A percentile compares a stretch with the other conserved stretches of the same genome.
These are phyloP conservation scores for Pedicia rivosa DNA, from an alignment of 2,888 invertebrate genomes.

Conservation along the genomic window DNA sequence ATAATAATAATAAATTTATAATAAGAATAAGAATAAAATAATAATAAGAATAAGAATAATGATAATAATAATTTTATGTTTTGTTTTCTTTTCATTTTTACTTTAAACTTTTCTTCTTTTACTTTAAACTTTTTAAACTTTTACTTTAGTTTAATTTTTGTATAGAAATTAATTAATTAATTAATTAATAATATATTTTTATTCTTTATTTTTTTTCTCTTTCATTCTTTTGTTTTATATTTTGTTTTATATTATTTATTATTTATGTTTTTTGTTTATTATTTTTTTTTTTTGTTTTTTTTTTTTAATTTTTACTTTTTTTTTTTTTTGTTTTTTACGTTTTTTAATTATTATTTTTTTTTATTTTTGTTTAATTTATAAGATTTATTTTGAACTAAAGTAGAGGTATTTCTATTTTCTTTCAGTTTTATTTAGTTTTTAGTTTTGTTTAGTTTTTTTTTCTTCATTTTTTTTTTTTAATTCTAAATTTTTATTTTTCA, in stretches of 20 bases:
- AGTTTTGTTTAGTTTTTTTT: slow-evolving; percentile 5
- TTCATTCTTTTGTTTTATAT: not conserved
- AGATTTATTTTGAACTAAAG: slow-evolving; percentile 29
- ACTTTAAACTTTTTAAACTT: too few relatives aligned
- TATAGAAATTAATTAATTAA: too few relatives aligned
- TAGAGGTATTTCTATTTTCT: slow-evolving; percentile 34
- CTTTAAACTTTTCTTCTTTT: too few relatives aligned
- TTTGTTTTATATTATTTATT: slow-evolving; percentile 2
- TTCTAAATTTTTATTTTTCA: slow-evolving; percentile 3
- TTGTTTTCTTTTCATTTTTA: too few relatives aligned
- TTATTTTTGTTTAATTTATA: slow-evolving; percentile 7
- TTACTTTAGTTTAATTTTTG: too few relatives aligned
- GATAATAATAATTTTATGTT: too few relatives aligned
- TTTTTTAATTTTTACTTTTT: slow-evolving; percentile 33
- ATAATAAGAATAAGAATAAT: too few relatives aligned
- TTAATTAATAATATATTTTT: too few relatives aligned
- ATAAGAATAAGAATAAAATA: too few relatives aligned
- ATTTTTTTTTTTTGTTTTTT: slow-evolving; percentile 17
- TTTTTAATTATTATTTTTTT: too few relatives aligned
- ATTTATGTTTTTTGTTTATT: slow-evolving; percentile 5
- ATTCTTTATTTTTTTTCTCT: not conserved
- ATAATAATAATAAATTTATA: too few relatives aligned
- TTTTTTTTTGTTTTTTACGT: slow-evolving; percentile 13
- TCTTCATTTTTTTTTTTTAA: slow-evolving; percentile 5
- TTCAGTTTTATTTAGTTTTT: slow-evolving; percentile 18